phyloP scores from a whole-genome alignment of 2,888 invertebrate genomes.

The Drosophila mimetica region DNA sequence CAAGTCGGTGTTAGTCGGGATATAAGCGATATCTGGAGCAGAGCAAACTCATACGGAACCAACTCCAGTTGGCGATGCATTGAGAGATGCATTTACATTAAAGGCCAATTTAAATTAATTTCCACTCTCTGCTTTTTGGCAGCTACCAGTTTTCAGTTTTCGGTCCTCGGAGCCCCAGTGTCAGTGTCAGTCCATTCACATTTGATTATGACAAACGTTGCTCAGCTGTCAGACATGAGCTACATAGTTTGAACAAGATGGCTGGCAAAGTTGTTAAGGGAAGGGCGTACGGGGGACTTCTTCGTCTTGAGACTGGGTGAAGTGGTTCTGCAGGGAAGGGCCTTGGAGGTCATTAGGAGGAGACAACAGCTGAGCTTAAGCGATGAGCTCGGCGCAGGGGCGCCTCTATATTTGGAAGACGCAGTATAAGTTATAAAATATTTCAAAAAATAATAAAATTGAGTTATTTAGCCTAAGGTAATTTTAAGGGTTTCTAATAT shows the following conservation, averaged over 20 bases:
- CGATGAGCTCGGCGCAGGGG: conserved; percentile 41
- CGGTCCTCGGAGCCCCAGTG: conserved; percentile 26
- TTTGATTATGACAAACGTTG: conserved; percentile 82
- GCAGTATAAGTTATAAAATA: not conserved
- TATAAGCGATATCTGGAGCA: conserved; percentile 70
- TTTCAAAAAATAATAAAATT: not conserved
- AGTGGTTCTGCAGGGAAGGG: conserved; percentile 28
- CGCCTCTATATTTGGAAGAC: not conserved
- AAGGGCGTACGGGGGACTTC: not conserved
- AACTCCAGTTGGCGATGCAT: conserved; percentile 59
- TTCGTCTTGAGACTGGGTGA: conserved; percentile 23
- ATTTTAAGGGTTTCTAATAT: not conserved
- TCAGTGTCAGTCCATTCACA: conserved; percentile 69
- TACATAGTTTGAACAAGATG: conserved; percentile 71
- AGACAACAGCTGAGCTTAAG: conserved; percentile 81
- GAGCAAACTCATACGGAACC: conserved; percentile 29
- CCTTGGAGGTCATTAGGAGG: conserved; percentile 66
- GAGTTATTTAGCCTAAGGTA: not conserved
- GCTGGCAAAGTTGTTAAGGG: conserved; percentile 35
- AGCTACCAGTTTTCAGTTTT: conserved; percentile 45
- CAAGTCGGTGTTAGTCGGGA: conserved; percentile 69
- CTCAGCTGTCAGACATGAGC: conserved; percentile 80
- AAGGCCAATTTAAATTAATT: conserved; percentile 84
- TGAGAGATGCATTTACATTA: conserved; percentile 84
- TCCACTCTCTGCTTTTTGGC: conserved; percentile 79